Percentiles rank a stretch among this genome's conserved stretches.
Evolutionary conservation across 2,113 vertebrate genomes (phyloP).

Genomic region (Hydrolagus affinis): DNA sequence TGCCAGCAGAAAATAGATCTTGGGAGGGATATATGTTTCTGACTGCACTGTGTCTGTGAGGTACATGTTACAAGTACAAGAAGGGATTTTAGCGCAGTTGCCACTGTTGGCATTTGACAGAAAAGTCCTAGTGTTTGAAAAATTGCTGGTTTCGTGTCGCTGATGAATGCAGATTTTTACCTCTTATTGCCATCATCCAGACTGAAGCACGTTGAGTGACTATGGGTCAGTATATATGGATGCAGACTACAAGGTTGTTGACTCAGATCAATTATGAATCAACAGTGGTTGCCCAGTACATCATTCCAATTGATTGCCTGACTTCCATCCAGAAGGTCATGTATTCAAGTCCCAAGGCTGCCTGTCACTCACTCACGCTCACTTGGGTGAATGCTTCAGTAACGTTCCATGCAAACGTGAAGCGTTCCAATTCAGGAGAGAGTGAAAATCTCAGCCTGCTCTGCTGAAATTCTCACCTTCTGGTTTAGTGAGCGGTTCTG

Average conservation of each 20-base stretch:
- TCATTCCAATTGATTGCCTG: background rate
- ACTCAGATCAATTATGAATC: conserved; percentile 6
- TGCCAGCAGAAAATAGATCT: background rate
- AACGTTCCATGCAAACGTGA: too few relatives aligned
- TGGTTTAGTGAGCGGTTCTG: too few relatives aligned
- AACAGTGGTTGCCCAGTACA: background rate
- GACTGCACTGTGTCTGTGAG: background rate
- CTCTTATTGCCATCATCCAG: too few relatives aligned
- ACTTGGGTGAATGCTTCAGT: background rate
- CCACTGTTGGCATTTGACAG: background rate
- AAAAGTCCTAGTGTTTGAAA: background rate
- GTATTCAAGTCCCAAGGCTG: background rate
- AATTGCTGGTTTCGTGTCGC: background rate
- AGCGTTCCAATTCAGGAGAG: too few relatives aligned
- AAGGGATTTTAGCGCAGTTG: background rate
- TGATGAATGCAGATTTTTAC: background rate
- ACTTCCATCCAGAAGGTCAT: background rate
- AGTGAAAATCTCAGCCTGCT: too few relatives aligned
- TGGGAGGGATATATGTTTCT: background rate
- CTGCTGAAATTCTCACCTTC: too few relatives aligned
- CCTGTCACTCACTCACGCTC: background rate
- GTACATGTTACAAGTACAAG: background rate
- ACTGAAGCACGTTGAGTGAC: background rate
- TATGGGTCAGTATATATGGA: background rate
- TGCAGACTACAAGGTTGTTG: background rate